Evolutionary conservation across 2,888 invertebrate species (phyloP), one percentile per base, ranked within the genome.

Genomic region (Drosophila multiciliata): DNA sequence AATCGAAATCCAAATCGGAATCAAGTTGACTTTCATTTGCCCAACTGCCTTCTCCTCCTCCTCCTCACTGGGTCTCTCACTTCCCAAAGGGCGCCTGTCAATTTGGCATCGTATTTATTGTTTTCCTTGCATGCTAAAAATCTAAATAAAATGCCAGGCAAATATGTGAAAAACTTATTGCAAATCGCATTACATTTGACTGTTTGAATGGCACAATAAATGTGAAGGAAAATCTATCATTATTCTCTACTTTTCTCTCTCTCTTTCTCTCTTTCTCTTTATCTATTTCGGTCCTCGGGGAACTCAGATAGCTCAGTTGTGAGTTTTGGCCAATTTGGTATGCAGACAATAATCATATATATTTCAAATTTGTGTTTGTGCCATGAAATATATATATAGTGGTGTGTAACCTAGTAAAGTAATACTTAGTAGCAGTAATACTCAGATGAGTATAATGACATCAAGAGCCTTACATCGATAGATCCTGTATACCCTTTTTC

Each of bases 51-150:
- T 5, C 29, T 8, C 23, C 63, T 6, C 29, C 29, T 8, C 23
- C 63, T 1, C 5, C 35, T 9, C 12, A 6, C 11, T 57, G 75
- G 26, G 60, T 55, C 65, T 55, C 65, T 70, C 66, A 80, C 61
- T 55, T 70, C 78, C 80, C 78, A 60, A 75, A 65, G 45, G 76
- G 49, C 71, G 67, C 42, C 62, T 75, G 75, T 71, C 78, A 78
- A 64, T 70, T 74, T 60, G 38, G 23, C 55, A 45, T 66, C 40
- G 35, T 26, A 15, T 11, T 42, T 57, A 49, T 29, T 35, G 12
- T 33, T 33, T 29, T 40, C 33, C 38, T 11, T 15, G 7, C n/a
- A 15, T n/a, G 29, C 29, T 38, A n/a, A 49, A 29, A 17, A 26
- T 26, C 12, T 3, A 48, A 20, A 20, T 20, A 36, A 45, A 49